A percentile compares a stretch with the other conserved stretches of the same genome.
Conservation (phyloP, 2,888 invertebrate genomes). For the Stenoptilia bipunctidactyla region DNA sequence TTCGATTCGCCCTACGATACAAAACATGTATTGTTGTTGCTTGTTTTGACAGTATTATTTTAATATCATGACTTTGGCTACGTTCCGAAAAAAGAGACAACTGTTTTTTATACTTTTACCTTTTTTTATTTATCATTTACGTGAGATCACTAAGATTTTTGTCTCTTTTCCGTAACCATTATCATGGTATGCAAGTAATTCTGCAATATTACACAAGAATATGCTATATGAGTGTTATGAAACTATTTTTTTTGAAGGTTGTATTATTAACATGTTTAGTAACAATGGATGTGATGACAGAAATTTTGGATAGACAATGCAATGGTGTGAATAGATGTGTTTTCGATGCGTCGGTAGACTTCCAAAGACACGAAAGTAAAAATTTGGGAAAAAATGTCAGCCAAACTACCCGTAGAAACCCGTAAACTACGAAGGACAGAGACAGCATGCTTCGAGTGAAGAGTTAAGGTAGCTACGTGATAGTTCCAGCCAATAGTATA, state of each 20-base stretch:
- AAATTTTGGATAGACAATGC: background rate
- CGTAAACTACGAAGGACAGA: background rate
- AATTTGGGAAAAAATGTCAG: slow-evolving; percentile 48
- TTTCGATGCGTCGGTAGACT: slow-evolving; percentile 23
- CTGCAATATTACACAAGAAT: too few relatives aligned
- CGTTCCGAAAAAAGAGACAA: background rate
- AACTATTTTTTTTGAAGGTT: background rate
- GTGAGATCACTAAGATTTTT: slow-evolving; percentile 5
- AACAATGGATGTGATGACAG: slow-evolving; percentile 28
- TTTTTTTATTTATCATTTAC: too few relatives aligned
- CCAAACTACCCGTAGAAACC: too few relatives aligned
- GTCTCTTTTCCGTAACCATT: background rate
- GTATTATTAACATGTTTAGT: background rate
- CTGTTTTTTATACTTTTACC: too few relatives aligned
- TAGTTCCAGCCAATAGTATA: slow-evolving; percentile 10
- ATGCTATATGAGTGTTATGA: too few relatives aligned
- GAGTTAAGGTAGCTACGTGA: slow-evolving; percentile 19
- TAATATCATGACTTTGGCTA: background rate
- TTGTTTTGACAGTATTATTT: slow-evolving; percentile 4
- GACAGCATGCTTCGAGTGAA: slow-evolving; percentile 40
- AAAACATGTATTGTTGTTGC: slow-evolving; percentile 47
- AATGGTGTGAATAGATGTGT: slow-evolving; percentile 29
- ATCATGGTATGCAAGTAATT: slow-evolving; percentile 6
- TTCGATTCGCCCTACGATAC: slow-evolving; percentile 83
- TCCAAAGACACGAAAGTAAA: slow-evolving; percentile 24